Percentiles rank a stretch among this genome's conserved stretches.
Conservation (phyloP, 2,888 invertebrate genomes). For the Drepanosiphum platanoidis region DNA sequence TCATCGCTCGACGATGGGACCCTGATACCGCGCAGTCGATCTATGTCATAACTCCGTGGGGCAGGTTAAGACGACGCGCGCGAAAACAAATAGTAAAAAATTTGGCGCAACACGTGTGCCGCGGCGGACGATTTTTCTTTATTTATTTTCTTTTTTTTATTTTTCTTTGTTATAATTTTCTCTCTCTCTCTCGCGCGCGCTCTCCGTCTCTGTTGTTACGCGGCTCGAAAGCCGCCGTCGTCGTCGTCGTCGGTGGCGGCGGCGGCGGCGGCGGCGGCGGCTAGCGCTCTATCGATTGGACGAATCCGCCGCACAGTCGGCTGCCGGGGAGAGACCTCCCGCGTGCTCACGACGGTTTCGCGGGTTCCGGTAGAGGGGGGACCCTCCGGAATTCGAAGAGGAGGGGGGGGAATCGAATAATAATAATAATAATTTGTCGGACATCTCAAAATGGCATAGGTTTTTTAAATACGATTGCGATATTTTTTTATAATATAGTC, state of each 20-base stretch:
- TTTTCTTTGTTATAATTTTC: too few species aligned
- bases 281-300: conserved; percentile 41
- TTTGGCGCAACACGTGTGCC: conserved; percentile 40
- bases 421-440: too few species aligned
- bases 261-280: not conserved
- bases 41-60: conserved; percentile 40
- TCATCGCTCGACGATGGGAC: not conserved
- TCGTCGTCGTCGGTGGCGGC: not conserved
- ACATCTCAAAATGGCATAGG: too few species aligned
- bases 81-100: not conserved
- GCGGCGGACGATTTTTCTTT: not conserved
- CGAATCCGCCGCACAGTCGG: not conserved
- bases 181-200: not conserved
- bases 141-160: not conserved
- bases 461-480: too few species aligned
- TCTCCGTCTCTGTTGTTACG: not conserved
- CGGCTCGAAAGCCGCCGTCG: not conserved
- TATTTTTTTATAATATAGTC: too few species aligned
- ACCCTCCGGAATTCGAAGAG: too few species aligned
- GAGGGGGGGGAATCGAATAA: too few species aligned
- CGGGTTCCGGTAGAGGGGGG: too few species aligned
- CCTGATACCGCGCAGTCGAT: conserved; percentile 40
- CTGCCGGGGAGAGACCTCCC: not conserved
- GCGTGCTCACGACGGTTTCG: not conserved
- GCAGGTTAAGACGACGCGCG: not conserved